Evolutionary conservation across 2,113 vertebrate genomes (phyloP).

Genomic region (Pollimyrus isidori): DNA sequence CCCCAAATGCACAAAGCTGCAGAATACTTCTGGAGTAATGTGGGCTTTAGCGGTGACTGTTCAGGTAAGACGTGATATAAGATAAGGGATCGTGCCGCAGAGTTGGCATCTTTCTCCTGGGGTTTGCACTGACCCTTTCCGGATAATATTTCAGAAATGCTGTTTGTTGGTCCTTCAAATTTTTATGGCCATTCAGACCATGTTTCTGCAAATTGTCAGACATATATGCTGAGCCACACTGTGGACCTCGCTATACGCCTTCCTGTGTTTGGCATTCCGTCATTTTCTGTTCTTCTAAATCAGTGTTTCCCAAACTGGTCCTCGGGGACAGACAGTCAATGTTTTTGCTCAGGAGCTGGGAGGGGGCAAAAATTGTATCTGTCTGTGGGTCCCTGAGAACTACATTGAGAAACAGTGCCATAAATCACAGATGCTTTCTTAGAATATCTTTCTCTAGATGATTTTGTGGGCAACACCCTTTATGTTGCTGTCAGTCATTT

Average conservation of each 20-base stretch:
- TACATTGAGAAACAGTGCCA: neutral
- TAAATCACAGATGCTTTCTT: neutral
- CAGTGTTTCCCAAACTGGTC: neutral
- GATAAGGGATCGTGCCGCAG: neutral
- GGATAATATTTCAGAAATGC: neutral
- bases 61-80: neutral
- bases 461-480: neutral
- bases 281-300: neutral
- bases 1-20: neutral
- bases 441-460: neutral
- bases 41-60: neutral
- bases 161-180: neutral
- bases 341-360: neutral
- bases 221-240: neutral
- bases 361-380: neutral
- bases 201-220: neutral
- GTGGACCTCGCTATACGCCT: neutral
- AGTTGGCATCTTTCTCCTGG: neutral
- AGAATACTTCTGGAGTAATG: neutral
- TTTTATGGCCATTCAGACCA: neutral
- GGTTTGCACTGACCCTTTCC: neutral
- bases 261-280: neutral
- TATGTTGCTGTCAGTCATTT: conserved; percentile 11
- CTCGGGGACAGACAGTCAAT: neutral
- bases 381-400: neutral